Evolutionary conservation across 2,888 invertebrate genomes (phyloP).

Genomic region (Melangyna quadrimaculata): DNA sequence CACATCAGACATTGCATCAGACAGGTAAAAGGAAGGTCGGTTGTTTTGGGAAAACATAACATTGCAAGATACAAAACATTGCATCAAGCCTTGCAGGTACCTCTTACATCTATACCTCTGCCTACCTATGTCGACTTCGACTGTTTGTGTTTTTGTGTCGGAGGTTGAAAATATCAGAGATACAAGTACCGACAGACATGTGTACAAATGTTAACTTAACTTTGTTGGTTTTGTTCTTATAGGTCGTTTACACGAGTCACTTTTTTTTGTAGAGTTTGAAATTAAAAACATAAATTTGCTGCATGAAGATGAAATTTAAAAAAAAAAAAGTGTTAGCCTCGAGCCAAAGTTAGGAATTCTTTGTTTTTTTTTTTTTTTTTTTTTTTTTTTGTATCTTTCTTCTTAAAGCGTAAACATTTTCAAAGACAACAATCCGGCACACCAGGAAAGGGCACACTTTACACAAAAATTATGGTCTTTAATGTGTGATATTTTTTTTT

Average conservation of each 20-base stretch:
- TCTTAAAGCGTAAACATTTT: neutral
- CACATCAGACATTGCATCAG: slow-evolving; percentile 28
- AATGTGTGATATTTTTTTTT: slow-evolving; percentile 6
- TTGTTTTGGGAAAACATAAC: slow-evolving; percentile 3
- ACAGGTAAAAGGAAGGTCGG: slow-evolving; percentile 29
- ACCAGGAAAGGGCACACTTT: slow-evolving; percentile 10
- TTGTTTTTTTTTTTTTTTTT: neutral
- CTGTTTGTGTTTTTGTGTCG: neutral
- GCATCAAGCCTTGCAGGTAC: neutral
- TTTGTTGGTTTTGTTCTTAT: slow-evolving; percentile 1
- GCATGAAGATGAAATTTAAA: neutral
- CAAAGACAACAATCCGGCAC: neutral
- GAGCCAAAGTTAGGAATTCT: slow-evolving; percentile 16
- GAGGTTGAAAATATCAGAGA: neutral
- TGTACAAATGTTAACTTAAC: slow-evolving; percentile 19
- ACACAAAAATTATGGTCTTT: neutral
- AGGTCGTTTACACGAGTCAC: slow-evolving; percentile 23
- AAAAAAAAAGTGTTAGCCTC: slow-evolving; percentile 14
- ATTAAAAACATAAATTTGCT: slow-evolving; percentile 14
- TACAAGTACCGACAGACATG: neutral
- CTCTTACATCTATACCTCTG: neutral
- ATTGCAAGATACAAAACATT: slow-evolving; percentile 8
- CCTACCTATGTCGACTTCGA: neutral
- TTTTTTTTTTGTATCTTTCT: neutral
- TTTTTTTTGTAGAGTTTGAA: slow-evolving; percentile 1